phyloP scores from a whole-genome alignment of 2,113 vertebrate genomes.

The Pycnonotus jocosus region DNA sequence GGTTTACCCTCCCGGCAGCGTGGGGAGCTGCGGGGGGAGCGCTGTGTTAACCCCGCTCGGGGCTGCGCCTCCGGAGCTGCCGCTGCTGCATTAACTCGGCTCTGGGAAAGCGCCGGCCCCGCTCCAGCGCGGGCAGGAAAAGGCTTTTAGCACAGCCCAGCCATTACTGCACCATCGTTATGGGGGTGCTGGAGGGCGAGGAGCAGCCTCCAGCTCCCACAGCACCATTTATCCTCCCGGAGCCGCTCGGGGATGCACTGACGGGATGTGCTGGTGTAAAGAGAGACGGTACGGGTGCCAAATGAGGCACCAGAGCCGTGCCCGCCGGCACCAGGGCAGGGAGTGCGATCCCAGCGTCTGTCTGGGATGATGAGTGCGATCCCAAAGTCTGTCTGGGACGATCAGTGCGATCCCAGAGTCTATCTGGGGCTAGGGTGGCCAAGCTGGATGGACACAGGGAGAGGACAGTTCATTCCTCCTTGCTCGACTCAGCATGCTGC shows the following conservation, averaged over 20 bases:
- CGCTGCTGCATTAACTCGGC: background rate
- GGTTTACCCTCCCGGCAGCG: background rate
- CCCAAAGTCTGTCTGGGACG: too few relatives aligned
- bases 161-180: background rate
- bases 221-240: background rate
- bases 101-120: background rate
- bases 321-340: accelerated
- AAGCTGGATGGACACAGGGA: background rate
- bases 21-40: background rate
- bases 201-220: background rate
- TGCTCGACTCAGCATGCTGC: background rate
- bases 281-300: accelerated
- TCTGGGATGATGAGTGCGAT: too few relatives aligned
- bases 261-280: background rate
- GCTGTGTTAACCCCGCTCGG: background rate
- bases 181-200: background rate
- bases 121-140: background rate
- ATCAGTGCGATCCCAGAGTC: accelerated
- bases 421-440: background rate
- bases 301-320: accelerated
- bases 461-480: background rate
- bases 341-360: too few relatives aligned
- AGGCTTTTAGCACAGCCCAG: constrained; percentile 15
- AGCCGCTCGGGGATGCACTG: background rate
- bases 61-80: background rate